Evolutionary conservation across 2,888 invertebrate species (phyloP).

Genomic region (Gymnosoma rotundatum): DNA sequence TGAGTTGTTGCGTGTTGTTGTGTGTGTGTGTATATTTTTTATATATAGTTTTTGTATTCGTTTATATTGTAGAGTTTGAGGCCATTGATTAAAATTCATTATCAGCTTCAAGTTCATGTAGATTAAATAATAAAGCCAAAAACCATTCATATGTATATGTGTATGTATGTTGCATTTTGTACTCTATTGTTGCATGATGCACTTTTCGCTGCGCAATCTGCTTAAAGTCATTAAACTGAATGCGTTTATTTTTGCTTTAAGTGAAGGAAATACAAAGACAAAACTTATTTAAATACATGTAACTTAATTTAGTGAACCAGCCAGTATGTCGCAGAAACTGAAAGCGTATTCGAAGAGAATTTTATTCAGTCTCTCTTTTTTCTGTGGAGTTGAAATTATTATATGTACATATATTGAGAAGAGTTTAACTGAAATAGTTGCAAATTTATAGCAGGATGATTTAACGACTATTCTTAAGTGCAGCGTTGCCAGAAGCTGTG

Average conservation of each 20-base stretch:
- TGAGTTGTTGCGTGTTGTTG: neutral
- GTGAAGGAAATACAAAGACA: conserved; percentile 16
- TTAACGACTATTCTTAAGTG: too few species aligned
- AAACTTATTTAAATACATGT: conserved; percentile 28
- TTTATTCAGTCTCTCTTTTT: too few species aligned
- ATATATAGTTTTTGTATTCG: too few species aligned
- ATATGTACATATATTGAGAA: too few species aligned
- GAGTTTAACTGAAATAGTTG: too few species aligned
- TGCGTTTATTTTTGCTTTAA: conserved; percentile 11
- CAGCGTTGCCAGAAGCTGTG: too few species aligned
- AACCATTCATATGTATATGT: too few species aligned
- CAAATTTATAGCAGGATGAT: too few species aligned
- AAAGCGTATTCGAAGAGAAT: conserved; percentile 28
- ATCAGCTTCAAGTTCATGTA: conserved; percentile 70
- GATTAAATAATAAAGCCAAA: conserved; percentile 67
- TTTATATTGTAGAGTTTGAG: conserved; percentile 50
- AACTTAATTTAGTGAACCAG: conserved; percentile 20
- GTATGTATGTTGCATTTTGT: conserved; percentile 30
- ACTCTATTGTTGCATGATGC: conserved; percentile 50
- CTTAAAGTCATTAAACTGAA: conserved; percentile 62
- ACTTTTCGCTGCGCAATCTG: conserved; percentile 45
- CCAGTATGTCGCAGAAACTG: conserved; percentile 58
- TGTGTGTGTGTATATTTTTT: conserved; percentile 5
- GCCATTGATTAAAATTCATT: conserved; percentile 67
- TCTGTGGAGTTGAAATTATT: too few species aligned